Percentiles rank a stretch among this genome's conserved stretches.
These are phyloP conservation scores for Hydractinia symbiolongicarpus DNA, from an alignment of 30 jellyfish, hydroid and myxozoan species.

Conservation along the genomic window DNA sequence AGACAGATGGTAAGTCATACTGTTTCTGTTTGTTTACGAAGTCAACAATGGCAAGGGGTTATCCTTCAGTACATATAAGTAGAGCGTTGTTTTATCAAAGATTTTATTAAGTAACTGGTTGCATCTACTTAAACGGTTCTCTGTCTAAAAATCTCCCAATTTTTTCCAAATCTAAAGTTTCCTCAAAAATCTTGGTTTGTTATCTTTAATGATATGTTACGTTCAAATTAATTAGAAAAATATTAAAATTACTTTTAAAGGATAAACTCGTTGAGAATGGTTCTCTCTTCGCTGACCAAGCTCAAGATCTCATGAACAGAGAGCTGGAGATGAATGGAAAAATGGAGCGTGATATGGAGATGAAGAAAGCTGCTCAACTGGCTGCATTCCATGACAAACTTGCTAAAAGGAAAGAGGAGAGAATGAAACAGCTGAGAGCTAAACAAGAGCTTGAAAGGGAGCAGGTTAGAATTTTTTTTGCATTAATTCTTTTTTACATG, in stretches of 20 bases:
- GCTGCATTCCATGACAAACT: constrained; percentile 40
- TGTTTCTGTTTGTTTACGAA: too few species aligned
- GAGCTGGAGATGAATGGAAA: constrained; percentile 31
- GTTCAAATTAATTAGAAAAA: not conserved
- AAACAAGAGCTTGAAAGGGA: constrained; percentile 66
- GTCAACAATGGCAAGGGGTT: too few species aligned
- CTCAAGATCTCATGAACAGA: constrained; percentile 58
- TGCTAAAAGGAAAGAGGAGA: constrained; percentile 40
- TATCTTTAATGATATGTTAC: too few species aligned
- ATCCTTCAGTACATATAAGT: too few species aligned
- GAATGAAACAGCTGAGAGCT: constrained; percentile 37
- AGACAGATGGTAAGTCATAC: constrained; percentile 52
- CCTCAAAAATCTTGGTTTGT: too few species aligned
- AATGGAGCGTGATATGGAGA: constrained; percentile 32
- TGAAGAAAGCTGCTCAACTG: constrained; percentile 35
- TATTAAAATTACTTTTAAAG: constrained; percentile 13
- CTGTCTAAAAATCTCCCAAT: too few species aligned
- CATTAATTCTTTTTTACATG: too few species aligned
- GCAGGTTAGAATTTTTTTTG: constrained; percentile 32
- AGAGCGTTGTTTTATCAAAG: too few species aligned
- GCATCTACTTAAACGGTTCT: too few species aligned
- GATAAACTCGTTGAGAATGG: constrained; percentile 71
- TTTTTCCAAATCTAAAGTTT: too few species aligned
- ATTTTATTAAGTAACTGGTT: too few species aligned
- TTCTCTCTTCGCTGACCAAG: constrained; percentile 63